Evolutionary conservation across 2,797 vertebrate species (phyloP), one percentile per base, ranked within the genome.

Genomic region (Sebastes melanostomus): DNA sequence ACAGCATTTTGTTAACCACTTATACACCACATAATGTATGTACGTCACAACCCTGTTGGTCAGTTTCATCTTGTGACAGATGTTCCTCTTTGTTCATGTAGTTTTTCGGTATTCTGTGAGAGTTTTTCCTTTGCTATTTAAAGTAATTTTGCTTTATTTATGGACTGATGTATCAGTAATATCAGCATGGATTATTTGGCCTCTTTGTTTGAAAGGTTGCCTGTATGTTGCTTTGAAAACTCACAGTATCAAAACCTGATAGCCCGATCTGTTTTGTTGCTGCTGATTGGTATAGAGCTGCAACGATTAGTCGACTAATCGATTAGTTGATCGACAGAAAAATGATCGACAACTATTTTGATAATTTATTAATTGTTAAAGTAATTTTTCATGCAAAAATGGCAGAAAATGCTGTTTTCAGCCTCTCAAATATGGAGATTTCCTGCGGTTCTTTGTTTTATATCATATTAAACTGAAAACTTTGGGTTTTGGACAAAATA

Each of bases 61-160:
- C 30, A 16, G 61, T 73, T 82, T 78, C 55, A 78, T 7, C 67
- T 30, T 66, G 80, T 77, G 76, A 80, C 36, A 54, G 22, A 25
- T 79, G 80, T 67, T 85, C 60, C 60, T 81, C 25, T 77, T 74
- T 54, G 4, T 16, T 42, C 30, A 10, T n/a, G 25, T 13, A 58
- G 32, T 12, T 22, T 80, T 55, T 60, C 13, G n/a, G 27, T 78
- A n/a, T 59, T 32, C 20, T 29, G 16, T 32, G 36, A 77, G n/a
- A 72, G 38, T 27, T 14, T 42, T 69, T 73, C 12, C 4, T 20
- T 60, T 14, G 5, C 25, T 34, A 42, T 50, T 60, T 27, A 2
- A 56, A 4, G 38, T 8, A 25, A 18, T 6, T 12, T 29, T 10
- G 25, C 16, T n/a, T 25, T 66, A 18, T 42, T 70, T 61, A 63